A percentile compares a stretch with the other conserved stretches of the same genome.
phyloP scores from a whole-genome alignment of 2,113 vertebrate genomes.

The Brachypteracias leptosomus region DNA sequence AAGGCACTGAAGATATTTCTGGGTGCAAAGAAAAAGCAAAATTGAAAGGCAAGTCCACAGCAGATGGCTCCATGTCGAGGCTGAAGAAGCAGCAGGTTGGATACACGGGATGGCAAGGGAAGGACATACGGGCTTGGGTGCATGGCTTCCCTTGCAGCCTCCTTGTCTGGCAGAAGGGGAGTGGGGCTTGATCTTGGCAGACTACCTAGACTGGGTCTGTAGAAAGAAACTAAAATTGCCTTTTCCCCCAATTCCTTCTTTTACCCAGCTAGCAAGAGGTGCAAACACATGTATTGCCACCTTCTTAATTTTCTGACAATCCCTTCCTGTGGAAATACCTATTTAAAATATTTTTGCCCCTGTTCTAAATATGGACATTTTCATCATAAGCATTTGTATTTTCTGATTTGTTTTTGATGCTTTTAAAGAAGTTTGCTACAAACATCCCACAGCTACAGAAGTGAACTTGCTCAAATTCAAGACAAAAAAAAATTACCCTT shows the following conservation, averaged over 20 bases:
- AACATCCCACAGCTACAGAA: background rate
- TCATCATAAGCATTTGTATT: background rate
- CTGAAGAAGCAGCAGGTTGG: background rate
- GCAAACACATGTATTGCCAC: background rate
- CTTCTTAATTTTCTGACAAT: background rate
- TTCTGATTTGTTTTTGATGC: background rate
- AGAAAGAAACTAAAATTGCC: background rate
- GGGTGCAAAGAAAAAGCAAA: background rate
- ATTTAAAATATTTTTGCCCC: background rate
- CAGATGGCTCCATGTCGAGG: background rate
- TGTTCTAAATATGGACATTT: background rate
- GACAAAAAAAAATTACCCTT: background rate
- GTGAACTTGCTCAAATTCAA: background rate
- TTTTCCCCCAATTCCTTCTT: background rate
- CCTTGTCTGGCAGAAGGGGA: background rate
- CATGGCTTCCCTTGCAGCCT: background rate
- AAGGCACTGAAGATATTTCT: background rate
- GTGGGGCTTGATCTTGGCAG: background rate
- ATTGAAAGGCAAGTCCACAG: background rate
- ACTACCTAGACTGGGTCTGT: background rate
- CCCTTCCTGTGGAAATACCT: background rate
- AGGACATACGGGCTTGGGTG: background rate
- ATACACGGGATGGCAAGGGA: background rate
- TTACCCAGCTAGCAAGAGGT: background rate
- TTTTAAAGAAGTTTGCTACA: background rate